Evolutionary conservation across 1,140 invertebrate species (phyloP).

Genomic region (Bombyx mori): ASM3026992v2 NC_085125.1:6913501-6914000

Average conservation of each 20-base stretch:
- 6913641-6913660: conserved; percentile 35
- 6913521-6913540: no score
- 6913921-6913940: no score
- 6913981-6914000: no score
- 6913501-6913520: no score
- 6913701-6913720: conserved; percentile 63
- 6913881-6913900: background rate
- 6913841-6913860: conserved; percentile 29
- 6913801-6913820: conserved; percentile 57
- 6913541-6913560: no score
- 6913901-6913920: no score
- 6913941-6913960: no score
- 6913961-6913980: no score
- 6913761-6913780: conserved; percentile 47
- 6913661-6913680: conserved; percentile 65
- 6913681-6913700: conserved; percentile 65
- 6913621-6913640: conserved; percentile 12
- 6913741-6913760: conserved; percentile 40
- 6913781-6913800: conserved; percentile 52
- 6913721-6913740: conserved; percentile 62
- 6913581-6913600: no score
- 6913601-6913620: no score
- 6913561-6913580: no score
- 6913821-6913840: conserved; percentile 67
- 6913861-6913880: conserved; percentile 14